Evolutionary conservation across 1,140 invertebrate species (phyloP).

Genomic region (Heliconius eleuchia): DNA sequence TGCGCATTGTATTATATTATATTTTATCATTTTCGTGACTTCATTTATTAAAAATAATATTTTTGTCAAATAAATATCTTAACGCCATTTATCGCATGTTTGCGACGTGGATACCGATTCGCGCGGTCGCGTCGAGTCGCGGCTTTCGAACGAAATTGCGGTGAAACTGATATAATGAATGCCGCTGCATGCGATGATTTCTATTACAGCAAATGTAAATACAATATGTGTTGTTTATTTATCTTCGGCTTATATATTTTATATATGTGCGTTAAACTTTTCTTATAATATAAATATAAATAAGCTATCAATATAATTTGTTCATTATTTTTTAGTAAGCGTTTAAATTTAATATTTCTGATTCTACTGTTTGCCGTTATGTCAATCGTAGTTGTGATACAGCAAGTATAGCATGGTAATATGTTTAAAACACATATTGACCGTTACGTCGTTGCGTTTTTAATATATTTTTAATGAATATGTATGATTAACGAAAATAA

Average conservation of each 20-base stretch:
- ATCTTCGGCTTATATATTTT: background rate
- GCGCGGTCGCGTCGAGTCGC: constrained; percentile 58
- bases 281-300: too few relatives aligned
- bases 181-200: constrained; percentile 44
- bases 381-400: constrained; percentile 13
- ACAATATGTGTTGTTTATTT: constrained; percentile 15
- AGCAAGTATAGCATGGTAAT: constrained; percentile 53
- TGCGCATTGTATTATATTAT: too few relatives aligned
- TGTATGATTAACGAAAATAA: background rate
- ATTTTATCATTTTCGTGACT: constrained; percentile 44
- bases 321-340: background rate
- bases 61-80: constrained; percentile 64
- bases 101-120: constrained; percentile 66
- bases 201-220: constrained; percentile 35
- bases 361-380: constrained; percentile 25
- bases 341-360: constrained; percentile 9
- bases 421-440: constrained; percentile 53
- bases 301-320: background rate
- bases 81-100: constrained; percentile 72
- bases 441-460: constrained; percentile 66
- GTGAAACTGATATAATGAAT: constrained; percentile 72
- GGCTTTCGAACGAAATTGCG: constrained; percentile 73
- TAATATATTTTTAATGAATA: constrained; percentile 56
- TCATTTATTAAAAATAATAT: constrained; percentile 65
- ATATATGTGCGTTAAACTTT: too few relatives aligned